Evolutionary conservation across 2,113 vertebrate species (phyloP).

Genomic region (Corythoichthys intestinalis): DNA sequence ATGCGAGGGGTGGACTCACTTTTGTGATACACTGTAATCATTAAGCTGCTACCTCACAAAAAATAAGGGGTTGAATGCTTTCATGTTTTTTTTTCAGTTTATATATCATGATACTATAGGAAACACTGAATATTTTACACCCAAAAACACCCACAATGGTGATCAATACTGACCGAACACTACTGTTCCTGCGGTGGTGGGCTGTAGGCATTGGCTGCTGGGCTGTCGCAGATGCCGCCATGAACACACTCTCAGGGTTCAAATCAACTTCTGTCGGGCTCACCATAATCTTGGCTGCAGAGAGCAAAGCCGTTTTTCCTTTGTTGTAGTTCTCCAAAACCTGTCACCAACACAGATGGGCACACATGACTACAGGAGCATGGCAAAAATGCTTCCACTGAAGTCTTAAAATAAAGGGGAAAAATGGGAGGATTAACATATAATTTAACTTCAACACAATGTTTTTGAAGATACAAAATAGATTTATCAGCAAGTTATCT

Average conservation of each 20-base stretch:
- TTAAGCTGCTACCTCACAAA: not conserved
- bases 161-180: conserved; percentile 80
- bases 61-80: not conserved
- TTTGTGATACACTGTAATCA: not conserved
- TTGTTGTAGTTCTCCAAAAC: conserved; percentile 99
- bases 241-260: conserved; percentile 87
- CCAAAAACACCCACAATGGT: conserved; percentile 27
- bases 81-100: not conserved
- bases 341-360: conserved; percentile 64
- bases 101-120: not conserved
- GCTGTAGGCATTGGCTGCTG: conserved; percentile 65
- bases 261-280: conserved; percentile 98
- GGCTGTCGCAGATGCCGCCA: conserved; percentile 75
- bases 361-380: conserved; percentile 20
- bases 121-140: conserved; percentile 21
- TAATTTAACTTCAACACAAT: not conserved
- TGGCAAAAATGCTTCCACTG: not conserved
- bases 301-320: conserved; percentile 94
- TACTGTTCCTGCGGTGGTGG: conserved; percentile 85
- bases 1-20: too few relatives aligned
- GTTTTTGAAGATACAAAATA: not conserved
- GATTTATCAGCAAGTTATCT: not conserved
- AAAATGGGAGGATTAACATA: not conserved
- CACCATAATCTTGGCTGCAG: conserved; percentile 98
- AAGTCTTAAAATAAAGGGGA: not conserved